phyloP scores from a whole-genome alignment of 1,140 invertebrate genomes.

The Trichomalopsis sarcophagae region DNA sequence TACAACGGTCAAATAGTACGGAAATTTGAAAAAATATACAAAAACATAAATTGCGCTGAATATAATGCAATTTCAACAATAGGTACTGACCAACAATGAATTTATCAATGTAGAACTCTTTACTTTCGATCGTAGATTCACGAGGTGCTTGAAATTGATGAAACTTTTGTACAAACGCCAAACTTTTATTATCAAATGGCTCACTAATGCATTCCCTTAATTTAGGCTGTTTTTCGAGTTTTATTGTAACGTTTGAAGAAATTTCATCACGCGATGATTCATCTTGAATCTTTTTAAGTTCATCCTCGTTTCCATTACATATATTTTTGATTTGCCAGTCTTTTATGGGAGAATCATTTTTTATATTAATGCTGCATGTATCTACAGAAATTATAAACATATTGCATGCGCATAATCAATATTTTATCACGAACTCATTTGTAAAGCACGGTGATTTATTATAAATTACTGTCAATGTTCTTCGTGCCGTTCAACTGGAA shows the following conservation, averaged over 20 bases:
- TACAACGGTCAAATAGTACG: neutral
- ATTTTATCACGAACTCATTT: too few relatives aligned
- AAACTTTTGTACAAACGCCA: neutral
- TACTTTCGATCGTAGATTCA: slow-evolving; percentile 44
- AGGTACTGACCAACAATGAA: slow-evolving; percentile 57
- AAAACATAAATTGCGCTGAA: neutral
- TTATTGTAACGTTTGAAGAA: slow-evolving; percentile 42
- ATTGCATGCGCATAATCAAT: too few relatives aligned
- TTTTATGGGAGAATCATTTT: neutral
- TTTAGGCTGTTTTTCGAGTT: slow-evolving; percentile 45
- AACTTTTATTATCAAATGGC: slow-evolving; percentile 11
- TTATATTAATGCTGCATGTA: neutral
- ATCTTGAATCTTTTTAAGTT: neutral
- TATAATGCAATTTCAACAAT: neutral
- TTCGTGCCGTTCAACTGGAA: slow-evolving; percentile 30
- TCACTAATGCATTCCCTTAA: neutral
- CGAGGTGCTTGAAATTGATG: slow-evolving; percentile 3
- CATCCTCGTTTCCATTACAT: neutral
- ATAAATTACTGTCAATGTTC: neutral
- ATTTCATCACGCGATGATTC: slow-evolving; percentile 1
- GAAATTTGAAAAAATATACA: neutral
- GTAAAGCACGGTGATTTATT: neutral
- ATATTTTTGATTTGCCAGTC: neutral
- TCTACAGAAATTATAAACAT: neutral
- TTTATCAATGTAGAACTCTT: slow-evolving; percentile 40